Conservation (phyloP, 2,797 vertebrate species). For the Cynodonichthys magdalenae region DNA sequence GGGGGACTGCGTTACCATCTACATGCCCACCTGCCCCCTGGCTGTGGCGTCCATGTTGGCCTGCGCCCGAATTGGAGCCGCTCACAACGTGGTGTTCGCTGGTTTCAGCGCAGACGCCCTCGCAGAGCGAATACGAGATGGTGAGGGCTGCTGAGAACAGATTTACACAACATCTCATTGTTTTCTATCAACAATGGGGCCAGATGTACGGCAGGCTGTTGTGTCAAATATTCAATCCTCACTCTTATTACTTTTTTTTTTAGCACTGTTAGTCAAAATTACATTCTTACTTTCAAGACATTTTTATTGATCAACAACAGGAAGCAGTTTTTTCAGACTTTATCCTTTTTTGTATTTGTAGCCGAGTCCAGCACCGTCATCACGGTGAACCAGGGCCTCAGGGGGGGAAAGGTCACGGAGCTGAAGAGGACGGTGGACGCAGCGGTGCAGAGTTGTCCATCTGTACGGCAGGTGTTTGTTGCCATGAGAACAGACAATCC, state of each 20-base stretch:
- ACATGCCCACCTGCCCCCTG: constrained; percentile 90
- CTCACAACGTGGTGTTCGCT: constrained; percentile 93
- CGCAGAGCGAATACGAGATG: constrained; percentile 90
- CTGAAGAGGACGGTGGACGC: constrained; percentile 91
- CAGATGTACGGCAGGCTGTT: not conserved
- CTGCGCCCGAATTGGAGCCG: constrained; percentile 90
- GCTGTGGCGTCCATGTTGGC: constrained; percentile 95
- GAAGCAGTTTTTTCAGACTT: not conserved
- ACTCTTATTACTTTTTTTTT: not conserved
- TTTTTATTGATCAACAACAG: not conserved
- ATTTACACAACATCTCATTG: constrained; percentile 4
- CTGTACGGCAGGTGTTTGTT: constrained; percentile 87
- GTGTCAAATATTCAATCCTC: not conserved
- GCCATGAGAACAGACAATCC: constrained; percentile 88
- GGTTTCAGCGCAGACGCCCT: constrained; percentile 94
- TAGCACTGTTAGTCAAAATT: too few species aligned
- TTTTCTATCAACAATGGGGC: not conserved
- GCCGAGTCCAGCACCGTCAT: constrained; percentile 92
- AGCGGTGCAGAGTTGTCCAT: constrained; percentile 88
- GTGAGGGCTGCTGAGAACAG: constrained; percentile 75
- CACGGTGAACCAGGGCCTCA: constrained; percentile 91
- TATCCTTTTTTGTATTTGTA: constrained; percentile 37
- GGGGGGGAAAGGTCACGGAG: constrained; percentile 85
- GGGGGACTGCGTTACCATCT: constrained; percentile 93
- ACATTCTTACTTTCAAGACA: not conserved